Conservation (phyloP, 1,140 invertebrate species). For the Sesamia nonagrioides region DNA sequence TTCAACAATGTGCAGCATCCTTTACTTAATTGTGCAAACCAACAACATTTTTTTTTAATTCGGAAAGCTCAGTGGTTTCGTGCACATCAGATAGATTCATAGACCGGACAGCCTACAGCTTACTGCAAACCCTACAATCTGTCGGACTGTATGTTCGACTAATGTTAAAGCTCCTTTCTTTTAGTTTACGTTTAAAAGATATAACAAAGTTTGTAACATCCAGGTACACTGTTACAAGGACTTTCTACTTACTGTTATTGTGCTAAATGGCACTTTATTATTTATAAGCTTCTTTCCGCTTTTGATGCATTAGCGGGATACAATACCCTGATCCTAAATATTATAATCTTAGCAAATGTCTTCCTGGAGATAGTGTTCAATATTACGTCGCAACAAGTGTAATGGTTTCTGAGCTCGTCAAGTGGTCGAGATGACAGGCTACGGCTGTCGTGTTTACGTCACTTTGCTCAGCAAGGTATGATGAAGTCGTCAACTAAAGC, state of each 20-base stretch:
- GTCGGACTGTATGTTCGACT: background rate
- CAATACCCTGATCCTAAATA: background rate
- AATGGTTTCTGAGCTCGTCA: background rate
- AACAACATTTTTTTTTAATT: background rate
- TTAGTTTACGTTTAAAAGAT: background rate
- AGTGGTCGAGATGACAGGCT: slow-evolving; percentile 13
- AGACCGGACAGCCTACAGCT: background rate
- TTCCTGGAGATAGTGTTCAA: background rate
- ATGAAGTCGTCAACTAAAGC: slow-evolving; percentile 14
- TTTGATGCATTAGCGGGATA: background rate
- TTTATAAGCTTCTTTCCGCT: background rate
- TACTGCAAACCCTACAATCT: background rate
- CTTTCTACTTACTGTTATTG: background rate
- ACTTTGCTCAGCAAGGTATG: background rate
- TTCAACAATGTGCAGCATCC: background rate
- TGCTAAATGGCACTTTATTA: background rate
- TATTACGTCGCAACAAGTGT: background rate
- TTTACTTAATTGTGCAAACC: background rate
- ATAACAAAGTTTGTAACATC: background rate
- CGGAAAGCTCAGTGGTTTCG: background rate
- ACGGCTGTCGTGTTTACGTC: no score
- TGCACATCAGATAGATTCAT: background rate
- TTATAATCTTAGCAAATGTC: slow-evolving; percentile 3
- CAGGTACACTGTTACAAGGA: background rate
- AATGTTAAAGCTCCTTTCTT: background rate